These are phyloP conservation scores for Brachypteracias leptosomus DNA, from an alignment of 2,113 vertebrate species.

Conservation along the genomic window DNA sequence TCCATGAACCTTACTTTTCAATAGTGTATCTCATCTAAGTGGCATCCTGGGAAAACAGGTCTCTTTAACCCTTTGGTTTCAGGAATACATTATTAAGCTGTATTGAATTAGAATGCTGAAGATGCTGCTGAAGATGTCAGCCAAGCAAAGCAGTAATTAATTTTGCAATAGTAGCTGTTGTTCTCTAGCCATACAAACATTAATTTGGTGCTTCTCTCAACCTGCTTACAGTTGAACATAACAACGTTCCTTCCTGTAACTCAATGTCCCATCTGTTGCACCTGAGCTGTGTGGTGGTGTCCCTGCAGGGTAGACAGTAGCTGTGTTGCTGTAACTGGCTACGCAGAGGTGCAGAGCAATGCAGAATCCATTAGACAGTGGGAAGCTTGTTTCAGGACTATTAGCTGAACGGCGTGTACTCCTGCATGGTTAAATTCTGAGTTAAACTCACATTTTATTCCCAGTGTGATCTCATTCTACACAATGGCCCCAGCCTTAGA, in stretches of 20 bases:
- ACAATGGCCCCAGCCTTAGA: not conserved
- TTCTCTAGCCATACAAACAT: not conserved
- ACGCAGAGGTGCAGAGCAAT: not conserved
- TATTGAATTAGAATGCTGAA: not conserved
- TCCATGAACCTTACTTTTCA: not conserved
- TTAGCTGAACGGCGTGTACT: not conserved
- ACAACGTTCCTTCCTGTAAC: not conserved
- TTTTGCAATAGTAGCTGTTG: not conserved
- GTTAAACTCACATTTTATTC: constrained; percentile 13
- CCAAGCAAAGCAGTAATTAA: not conserved
- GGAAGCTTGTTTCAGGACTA: not conserved
- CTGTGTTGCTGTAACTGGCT: not conserved
- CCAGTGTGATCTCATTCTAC: not conserved
- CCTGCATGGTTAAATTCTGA: constrained; percentile 4
- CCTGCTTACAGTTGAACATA: not conserved
- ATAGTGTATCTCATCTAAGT: not conserved
- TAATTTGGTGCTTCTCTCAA: not conserved
- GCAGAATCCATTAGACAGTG: not conserved
- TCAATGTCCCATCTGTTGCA: not conserved
- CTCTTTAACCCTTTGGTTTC: not conserved
- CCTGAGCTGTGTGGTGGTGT: not conserved
- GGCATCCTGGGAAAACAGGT: not conserved
- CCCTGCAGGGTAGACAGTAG: not conserved
- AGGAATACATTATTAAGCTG: not conserved
- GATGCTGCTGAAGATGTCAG: not conserved